Evolutionary conservation across 2,797 vertebrate genomes (phyloP).

Genomic region (Leptodactylus fallax): DNA sequence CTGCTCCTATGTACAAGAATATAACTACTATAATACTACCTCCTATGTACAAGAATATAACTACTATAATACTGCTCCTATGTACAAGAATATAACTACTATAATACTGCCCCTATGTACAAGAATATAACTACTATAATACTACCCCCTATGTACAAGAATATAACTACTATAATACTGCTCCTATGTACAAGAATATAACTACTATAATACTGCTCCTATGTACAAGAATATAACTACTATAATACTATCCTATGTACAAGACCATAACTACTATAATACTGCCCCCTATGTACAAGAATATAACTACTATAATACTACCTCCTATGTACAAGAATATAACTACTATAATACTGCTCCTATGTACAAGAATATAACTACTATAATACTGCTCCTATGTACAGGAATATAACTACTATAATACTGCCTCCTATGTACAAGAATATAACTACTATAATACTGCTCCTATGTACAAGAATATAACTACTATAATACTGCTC

Average conservation of each 20-base stretch:
- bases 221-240: slow-evolving; percentile 4
- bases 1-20: not conserved
- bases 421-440: too few species aligned
- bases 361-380: slow-evolving; percentile 12
- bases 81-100: slow-evolving; percentile 18
- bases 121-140: slow-evolving; percentile 22
- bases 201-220: not conserved
- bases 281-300: not conserved
- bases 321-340: not conserved
- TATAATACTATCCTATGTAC: not conserved
- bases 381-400: too few species aligned
- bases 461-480: slow-evolving; percentile 1
- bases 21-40: slow-evolving; percentile 15
- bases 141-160: slow-evolving; percentile 10
- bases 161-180: slow-evolving; percentile 19
- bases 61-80: slow-evolving; percentile 12
- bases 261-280: slow-evolving; percentile 5
- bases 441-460: slow-evolving; percentile 2
- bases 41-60: slow-evolving; percentile 13
- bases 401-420: too few species aligned
- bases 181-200: slow-evolving; percentile 1
- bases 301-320: slow-evolving; percentile 2
- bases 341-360: not conserved
- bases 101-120: slow-evolving; percentile 11
- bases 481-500: slow-evolving; percentile 1